Evolutionary conservation across 2,888 invertebrate species (phyloP).

Genomic region (Trichopoda pennipes): DNA sequence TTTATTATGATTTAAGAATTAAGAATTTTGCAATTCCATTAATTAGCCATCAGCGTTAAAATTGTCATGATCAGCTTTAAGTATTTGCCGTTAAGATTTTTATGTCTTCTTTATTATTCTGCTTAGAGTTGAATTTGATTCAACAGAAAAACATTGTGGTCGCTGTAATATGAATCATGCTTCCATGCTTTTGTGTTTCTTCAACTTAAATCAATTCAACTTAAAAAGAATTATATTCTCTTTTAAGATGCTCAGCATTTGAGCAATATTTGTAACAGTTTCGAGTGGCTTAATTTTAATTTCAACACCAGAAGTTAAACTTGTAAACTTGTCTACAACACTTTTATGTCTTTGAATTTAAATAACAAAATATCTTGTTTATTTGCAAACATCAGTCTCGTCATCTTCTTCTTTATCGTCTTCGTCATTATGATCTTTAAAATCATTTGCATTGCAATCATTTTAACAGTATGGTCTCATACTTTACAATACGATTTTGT

Average conservation of each 20-base stretch:
- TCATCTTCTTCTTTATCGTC: neutral
- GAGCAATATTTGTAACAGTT: constrained; percentile 55
- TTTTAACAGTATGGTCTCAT: constrained; percentile 24
- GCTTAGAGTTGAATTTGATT: constrained; percentile 1
- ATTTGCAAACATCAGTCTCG: constrained; percentile 26
- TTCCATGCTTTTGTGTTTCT: neutral
- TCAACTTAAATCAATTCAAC: constrained; percentile 30
- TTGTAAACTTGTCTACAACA: constrained; percentile 51
- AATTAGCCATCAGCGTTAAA: constrained; percentile 50
- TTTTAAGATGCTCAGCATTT: constrained; percentile 38
- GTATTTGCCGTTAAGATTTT: constrained; percentile 44
- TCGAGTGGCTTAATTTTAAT: constrained; percentile 7
- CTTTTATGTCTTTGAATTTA: constrained; percentile 8
- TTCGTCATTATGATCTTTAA: neutral
- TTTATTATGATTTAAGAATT: constrained; percentile 5
- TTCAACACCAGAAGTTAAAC: constrained; percentile 61
- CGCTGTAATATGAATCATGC: constrained; percentile 25
- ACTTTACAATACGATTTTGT: constrained; percentile 47
- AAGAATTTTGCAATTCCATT: constrained; percentile 57
- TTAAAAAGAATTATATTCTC: constrained; percentile 53
- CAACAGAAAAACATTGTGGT: too few species aligned
- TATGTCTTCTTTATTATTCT: constrained; percentile 1
- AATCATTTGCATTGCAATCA: constrained; percentile 25
- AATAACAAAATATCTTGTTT: constrained; percentile 40
- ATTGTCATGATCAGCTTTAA: constrained; percentile 27